These are phyloP conservation scores for Atherinomorus stipes DNA, from an alignment of 2,113 vertebrate species.

Conservation along the genomic window DNA sequence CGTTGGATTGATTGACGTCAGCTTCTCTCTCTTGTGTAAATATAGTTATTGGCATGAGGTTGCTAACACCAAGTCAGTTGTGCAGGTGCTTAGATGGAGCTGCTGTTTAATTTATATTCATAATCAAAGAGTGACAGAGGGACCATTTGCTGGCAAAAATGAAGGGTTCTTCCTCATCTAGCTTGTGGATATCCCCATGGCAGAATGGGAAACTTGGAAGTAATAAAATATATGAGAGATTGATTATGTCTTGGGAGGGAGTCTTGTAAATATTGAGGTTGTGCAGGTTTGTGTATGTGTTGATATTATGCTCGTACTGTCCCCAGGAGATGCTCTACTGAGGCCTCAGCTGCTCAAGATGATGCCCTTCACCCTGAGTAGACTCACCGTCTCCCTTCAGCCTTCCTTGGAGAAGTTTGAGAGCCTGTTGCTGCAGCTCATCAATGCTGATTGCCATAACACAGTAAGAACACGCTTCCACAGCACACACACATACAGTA, in stretches of 20 bases:
- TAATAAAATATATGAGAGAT: not conserved
- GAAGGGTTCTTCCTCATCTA: not conserved
- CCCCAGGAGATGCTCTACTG: slow-evolving; percentile 85
- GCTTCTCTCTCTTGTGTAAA: slow-evolving; percentile 26
- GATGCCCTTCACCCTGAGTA: slow-evolving; percentile 83
- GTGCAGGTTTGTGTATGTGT: not conserved
- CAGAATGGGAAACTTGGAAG: not conserved
- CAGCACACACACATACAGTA: slow-evolving; percentile 14
- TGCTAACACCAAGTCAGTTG: slow-evolving; percentile 9
- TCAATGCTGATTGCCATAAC: slow-evolving; percentile 85
- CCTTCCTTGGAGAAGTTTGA: slow-evolving; percentile 93
- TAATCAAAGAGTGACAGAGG: not conserved
- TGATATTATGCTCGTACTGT: slow-evolving; percentile 15
- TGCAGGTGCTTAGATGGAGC: slow-evolving; percentile 6
- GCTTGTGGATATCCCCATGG: not conserved
- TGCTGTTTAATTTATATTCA: not conserved
- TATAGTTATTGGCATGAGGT: slow-evolving; percentile 26
- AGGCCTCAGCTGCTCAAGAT: slow-evolving; percentile 87
- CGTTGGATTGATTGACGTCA: slow-evolving; percentile 31
- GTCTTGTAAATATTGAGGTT: slow-evolving; percentile 6
- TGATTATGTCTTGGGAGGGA: slow-evolving; percentile 4
- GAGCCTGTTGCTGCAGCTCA: slow-evolving; percentile 86
- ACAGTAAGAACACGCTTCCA: slow-evolving; percentile 80
- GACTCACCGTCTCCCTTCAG: slow-evolving; percentile 84
- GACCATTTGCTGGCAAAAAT: slow-evolving; percentile 14